A percentile compares a stretch with the other conserved stretches of the same genome.
Evolutionary conservation across 1,140 invertebrate species (phyloP).

Genomic region (Drosophila melanogaster): DNA sequence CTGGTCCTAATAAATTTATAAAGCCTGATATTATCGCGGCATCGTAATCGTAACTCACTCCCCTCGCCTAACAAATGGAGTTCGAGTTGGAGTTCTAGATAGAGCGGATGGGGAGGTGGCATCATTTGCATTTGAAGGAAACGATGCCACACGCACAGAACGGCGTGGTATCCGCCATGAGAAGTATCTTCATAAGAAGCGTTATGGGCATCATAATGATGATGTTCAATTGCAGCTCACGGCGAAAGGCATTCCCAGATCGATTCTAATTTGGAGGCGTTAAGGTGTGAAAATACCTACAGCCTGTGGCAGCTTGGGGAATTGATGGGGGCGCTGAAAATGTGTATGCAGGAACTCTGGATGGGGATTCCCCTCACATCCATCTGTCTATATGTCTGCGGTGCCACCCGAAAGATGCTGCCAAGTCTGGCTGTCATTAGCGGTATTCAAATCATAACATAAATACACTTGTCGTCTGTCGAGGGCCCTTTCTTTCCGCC

Average conservation of each 20-base stretch:
- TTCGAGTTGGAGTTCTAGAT: slow-evolving; percentile 20
- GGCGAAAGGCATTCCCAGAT: slow-evolving; percentile 19
- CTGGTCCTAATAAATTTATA: slow-evolving; percentile 61
- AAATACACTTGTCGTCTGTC: slow-evolving; percentile 84
- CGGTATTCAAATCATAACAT: slow-evolving; percentile 84
- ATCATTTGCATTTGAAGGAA: slow-evolving; percentile 58
- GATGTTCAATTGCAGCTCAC: slow-evolving; percentile 39
- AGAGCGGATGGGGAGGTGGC: slow-evolving; percentile 10
- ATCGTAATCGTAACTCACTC: slow-evolving; percentile 34
- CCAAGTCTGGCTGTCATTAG: slow-evolving; percentile 73
- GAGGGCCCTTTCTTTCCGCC: slow-evolving; percentile 9
- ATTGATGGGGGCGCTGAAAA: slow-evolving; percentile 63
- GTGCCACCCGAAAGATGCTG: slow-evolving; percentile 35
- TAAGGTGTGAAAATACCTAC: slow-evolving; percentile 82
- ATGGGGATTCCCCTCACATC: background rate
- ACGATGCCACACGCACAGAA: slow-evolving; percentile 39
- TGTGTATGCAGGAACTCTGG: slow-evolving; percentile 3
- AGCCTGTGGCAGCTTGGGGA: slow-evolving; percentile 31
- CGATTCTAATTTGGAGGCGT: slow-evolving; percentile 51
- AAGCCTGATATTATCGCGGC: slow-evolving; percentile 46
- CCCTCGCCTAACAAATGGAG: slow-evolving; percentile 1
- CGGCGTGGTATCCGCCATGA: background rate
- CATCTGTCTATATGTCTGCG: slow-evolving; percentile 5
- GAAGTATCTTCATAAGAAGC: background rate
- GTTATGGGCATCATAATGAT: slow-evolving; percentile 22